Conservation (phyloP, 1,140 invertebrate genomes). For the Trypoxylus dichotomus region DNA sequence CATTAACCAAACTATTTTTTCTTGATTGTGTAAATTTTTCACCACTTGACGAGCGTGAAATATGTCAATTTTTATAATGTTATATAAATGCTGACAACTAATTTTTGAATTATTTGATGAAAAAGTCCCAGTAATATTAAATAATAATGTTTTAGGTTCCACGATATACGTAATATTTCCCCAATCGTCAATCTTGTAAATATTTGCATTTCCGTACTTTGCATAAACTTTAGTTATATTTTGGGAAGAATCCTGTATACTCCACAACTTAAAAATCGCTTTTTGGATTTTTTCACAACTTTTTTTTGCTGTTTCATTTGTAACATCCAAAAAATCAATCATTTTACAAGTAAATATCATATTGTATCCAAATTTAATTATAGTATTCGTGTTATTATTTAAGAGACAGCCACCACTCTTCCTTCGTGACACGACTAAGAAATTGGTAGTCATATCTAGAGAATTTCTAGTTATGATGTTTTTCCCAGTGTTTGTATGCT, state of each 20-base stretch:
- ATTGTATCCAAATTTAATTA: constrained; percentile 58
- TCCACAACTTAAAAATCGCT: constrained; percentile 51
- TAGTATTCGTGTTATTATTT: constrained; percentile 47
- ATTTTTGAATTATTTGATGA: constrained; percentile 35
- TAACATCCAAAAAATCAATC: constrained; percentile 37
- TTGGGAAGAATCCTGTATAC: constrained; percentile 40
- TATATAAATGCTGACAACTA: constrained; percentile 42
- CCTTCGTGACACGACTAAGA: constrained; percentile 54
- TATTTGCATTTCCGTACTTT: constrained; percentile 61
- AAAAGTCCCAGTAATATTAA: constrained; percentile 37
- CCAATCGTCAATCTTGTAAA: constrained; percentile 58
- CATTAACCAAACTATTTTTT: constrained; percentile 44
- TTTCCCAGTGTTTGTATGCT: constrained; percentile 41
- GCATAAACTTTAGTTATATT: constrained; percentile 57
- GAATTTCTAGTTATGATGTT: constrained; percentile 44
- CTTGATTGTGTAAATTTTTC: constrained; percentile 42
- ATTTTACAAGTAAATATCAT: constrained; percentile 54
- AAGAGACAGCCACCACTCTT: constrained; percentile 52
- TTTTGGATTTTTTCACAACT: constrained; percentile 57
- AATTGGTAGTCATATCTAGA: constrained; percentile 48
- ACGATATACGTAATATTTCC: constrained; percentile 53
- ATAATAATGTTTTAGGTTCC: constrained; percentile 56
- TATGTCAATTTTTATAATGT: constrained; percentile 43
- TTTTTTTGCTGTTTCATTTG: constrained; percentile 50
- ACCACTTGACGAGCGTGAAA: constrained; percentile 45